phyloP scores from a whole-genome alignment of 2,113 vertebrate species.

The Pleuronectes platessa region DNA sequence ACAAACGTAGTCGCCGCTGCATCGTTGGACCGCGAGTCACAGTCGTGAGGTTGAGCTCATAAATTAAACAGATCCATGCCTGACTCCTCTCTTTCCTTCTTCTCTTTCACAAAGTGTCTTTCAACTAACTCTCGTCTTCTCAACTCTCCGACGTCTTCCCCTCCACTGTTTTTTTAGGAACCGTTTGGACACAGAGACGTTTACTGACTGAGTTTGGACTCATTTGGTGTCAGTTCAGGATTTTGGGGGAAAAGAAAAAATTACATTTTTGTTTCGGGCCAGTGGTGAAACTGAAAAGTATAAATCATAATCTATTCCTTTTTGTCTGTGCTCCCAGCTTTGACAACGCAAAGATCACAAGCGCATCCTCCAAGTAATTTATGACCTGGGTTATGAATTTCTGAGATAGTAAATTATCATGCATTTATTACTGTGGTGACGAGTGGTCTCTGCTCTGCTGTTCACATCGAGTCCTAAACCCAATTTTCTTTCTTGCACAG shows the following conservation, averaged over 20 bases:
- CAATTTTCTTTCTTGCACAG: slow-evolving; percentile 3
- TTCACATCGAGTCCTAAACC: neutral
- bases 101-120: slow-evolving; percentile 38
- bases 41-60: slow-evolving; percentile 27
- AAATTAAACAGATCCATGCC: slow-evolving; percentile 29
- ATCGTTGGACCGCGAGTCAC: slow-evolving; percentile 16
- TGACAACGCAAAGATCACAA: slow-evolving; percentile 12
- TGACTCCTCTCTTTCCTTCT: slow-evolving; percentile 15
- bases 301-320: slow-evolving; percentile 17
- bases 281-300: neutral
- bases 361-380: slow-evolving; percentile 1
- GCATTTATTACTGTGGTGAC: slow-evolving; percentile 5
- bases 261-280: neutral
- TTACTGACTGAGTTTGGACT: slow-evolving; percentile 13
- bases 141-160: too few species aligned
- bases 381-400: slow-evolving; percentile 2
- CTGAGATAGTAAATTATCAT: neutral
- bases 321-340: slow-evolving; percentile 12
- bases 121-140: slow-evolving; percentile 36
- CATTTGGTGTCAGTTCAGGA: slow-evolving; percentile 12
- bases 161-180: neutral
- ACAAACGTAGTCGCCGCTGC: slow-evolving; percentile 10
- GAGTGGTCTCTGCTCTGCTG: neutral
- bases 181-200: slow-evolving; percentile 7
- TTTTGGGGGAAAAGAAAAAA: slow-evolving; percentile 18